Conservation (phyloP, 2,888 invertebrate species). For the Rhodophaea formosa region DNA sequence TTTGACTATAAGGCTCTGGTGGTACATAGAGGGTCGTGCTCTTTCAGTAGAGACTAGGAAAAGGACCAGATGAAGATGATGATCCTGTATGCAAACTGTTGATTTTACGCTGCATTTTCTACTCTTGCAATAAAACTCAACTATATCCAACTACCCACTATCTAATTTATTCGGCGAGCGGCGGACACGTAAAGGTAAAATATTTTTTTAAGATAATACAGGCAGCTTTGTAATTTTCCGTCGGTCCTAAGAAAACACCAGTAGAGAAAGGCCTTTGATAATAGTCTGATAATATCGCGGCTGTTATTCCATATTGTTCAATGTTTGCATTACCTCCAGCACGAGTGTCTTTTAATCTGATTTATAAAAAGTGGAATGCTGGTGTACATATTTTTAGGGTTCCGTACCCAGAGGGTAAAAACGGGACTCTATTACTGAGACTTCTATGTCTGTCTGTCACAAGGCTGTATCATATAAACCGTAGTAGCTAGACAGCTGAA, state of each 20-base stretch:
- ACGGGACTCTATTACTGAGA: no score
- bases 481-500: no score
- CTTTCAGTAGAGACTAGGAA: no score
- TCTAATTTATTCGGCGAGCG: constrained; percentile 4
- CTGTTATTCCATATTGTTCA: constrained; percentile 11
- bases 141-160: neutral
- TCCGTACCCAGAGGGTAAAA: no score
- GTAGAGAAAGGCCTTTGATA: constrained; percentile 7
- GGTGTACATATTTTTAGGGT: no score
- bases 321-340: constrained; percentile 4
- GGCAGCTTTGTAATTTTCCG: constrained; percentile 27
- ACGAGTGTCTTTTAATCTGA: neutral
- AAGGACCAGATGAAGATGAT: no score
- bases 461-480: no score
- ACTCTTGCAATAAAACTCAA: neutral
- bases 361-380: neutral
- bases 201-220: constrained; percentile 31
- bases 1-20: no score
- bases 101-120: no score
- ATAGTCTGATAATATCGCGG: constrained; percentile 15
- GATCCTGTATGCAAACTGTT: no score
- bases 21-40: no score
- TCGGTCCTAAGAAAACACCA: constrained; percentile 29
- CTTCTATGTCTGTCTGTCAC: no score
- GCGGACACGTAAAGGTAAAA: constrained; percentile 27